These are phyloP conservation scores for Diachasma alloeum DNA, from an alignment of 1,140 invertebrate genomes.

Conservation along the genomic window DNA sequence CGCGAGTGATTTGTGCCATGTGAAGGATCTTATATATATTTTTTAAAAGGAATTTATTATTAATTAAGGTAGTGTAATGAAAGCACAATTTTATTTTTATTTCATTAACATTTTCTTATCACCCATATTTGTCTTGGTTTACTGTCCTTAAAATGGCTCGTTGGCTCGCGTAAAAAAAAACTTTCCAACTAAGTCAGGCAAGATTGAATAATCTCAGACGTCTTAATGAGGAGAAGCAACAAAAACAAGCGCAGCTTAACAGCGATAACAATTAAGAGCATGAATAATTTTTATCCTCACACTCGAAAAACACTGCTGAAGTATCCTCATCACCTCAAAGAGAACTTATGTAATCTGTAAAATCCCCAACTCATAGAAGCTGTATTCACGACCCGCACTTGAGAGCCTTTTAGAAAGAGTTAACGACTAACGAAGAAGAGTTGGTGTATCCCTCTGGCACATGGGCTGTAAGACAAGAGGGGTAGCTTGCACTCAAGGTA, in stretches of 20 bases:
- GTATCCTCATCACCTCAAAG: not conserved
- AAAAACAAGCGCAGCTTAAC: too few relatives aligned
- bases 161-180: too few relatives aligned
- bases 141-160: too few relatives aligned
- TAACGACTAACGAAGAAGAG: not conserved
- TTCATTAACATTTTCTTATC: not conserved
- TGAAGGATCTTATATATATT: not conserved
- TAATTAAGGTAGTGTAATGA: not conserved
- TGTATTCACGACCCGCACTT: not conserved
- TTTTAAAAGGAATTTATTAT: not conserved
- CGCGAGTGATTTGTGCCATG: not conserved
- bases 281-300: too few relatives aligned
- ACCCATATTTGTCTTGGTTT: too few relatives aligned
- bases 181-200: too few relatives aligned
- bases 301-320: not conserved
- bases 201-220: too few relatives aligned
- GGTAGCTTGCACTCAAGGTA: conserved; percentile 14
- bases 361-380: not conserved
- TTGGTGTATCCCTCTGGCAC: not conserved
- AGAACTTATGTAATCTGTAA: not conserved
- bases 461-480: not conserved
- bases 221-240: too few relatives aligned
- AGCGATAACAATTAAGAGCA: too few relatives aligned
- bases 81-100: not conserved
- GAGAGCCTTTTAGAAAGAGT: not conserved